Evolutionary conservation across 2,888 invertebrate species (phyloP).

Genomic region (Pecten maximus): DNA sequence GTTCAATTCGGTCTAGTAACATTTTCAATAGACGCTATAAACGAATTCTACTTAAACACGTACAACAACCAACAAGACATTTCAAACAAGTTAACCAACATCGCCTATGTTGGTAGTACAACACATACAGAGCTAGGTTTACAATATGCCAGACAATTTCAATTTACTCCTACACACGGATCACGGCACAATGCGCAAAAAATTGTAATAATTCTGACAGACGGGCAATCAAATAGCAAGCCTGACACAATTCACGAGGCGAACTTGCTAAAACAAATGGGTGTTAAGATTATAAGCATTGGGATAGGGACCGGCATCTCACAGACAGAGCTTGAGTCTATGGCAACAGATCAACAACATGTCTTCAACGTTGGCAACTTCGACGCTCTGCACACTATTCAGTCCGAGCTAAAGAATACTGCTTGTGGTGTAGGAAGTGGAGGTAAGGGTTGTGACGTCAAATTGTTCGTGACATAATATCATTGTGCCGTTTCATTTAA

Average conservation of each 20-base stretch:
- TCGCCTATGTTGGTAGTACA: not conserved
- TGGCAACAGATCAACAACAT: conserved; percentile 65
- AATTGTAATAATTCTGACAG: conserved; percentile 64
- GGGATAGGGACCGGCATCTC: conserved; percentile 62
- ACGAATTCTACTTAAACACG: conserved; percentile 42
- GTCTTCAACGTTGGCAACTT: conserved; percentile 66
- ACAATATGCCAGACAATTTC: not conserved
- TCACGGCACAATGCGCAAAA: conserved; percentile 57
- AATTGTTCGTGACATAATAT: too few species aligned
- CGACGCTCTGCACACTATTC: conserved; percentile 60
- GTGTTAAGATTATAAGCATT: conserved; percentile 61
- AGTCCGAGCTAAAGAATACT: conserved; percentile 62
- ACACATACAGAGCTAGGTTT: not conserved
- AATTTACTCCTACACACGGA: conserved; percentile 55
- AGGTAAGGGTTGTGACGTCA: conserved; percentile 46
- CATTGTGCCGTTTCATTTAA: too few species aligned
- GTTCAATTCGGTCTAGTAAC: conserved; percentile 70
- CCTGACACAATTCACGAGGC: conserved; percentile 58
- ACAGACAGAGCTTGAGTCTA: conserved; percentile 59
- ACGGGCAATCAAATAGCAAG: conserved; percentile 61
- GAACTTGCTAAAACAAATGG: conserved; percentile 55
- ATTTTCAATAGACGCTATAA: conserved; percentile 58
- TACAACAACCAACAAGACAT: not conserved
- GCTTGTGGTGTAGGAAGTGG: conserved; percentile 54
- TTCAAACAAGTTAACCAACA: not conserved